Conservation (phyloP, 1,140 invertebrate genomes). For the Archegozetes longisetosus region DNA sequence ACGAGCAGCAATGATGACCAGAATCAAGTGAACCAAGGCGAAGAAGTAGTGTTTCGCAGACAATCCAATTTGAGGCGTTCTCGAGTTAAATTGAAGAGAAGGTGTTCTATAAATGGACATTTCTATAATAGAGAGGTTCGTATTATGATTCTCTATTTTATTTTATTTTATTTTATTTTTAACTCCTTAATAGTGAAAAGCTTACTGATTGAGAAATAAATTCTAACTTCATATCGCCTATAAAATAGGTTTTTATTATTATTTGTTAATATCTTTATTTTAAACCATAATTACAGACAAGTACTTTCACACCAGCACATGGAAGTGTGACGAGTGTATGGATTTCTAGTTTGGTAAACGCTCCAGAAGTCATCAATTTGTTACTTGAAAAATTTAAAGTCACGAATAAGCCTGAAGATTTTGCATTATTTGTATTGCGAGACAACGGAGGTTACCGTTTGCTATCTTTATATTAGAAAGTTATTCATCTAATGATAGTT, state of each 20-base stretch:
- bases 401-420: conserved; percentile 53
- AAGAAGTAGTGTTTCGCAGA: conserved; percentile 24
- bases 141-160: too few species aligned
- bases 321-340: conserved; percentile 71
- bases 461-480: too few species aligned
- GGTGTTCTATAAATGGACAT: conserved; percentile 74
- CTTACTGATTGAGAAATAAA: conserved; percentile 22
- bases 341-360: conserved; percentile 60
- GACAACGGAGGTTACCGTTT: conserved; percentile 56
- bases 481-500: too few species aligned
- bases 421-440: conserved; percentile 59
- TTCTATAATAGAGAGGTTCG: conserved; percentile 64
- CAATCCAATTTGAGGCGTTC: conserved; percentile 31
- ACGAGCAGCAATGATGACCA: not conserved
- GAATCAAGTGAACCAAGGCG: not conserved
- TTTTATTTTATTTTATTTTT: too few species aligned
- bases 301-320: conserved; percentile 65
- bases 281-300: conserved; percentile 37
- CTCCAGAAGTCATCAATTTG: conserved; percentile 63
- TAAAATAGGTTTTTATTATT: not conserved
- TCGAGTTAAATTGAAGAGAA: conserved; percentile 26
- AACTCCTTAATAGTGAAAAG: too few species aligned
- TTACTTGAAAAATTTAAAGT: conserved; percentile 76
- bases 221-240: not conserved
- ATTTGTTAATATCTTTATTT: too few species aligned